Evolutionary conservation across 2,888 invertebrate genomes (phyloP), one percentile per base, ranked within the genome.

Genomic region (Napeogenes sylphis): DNA sequence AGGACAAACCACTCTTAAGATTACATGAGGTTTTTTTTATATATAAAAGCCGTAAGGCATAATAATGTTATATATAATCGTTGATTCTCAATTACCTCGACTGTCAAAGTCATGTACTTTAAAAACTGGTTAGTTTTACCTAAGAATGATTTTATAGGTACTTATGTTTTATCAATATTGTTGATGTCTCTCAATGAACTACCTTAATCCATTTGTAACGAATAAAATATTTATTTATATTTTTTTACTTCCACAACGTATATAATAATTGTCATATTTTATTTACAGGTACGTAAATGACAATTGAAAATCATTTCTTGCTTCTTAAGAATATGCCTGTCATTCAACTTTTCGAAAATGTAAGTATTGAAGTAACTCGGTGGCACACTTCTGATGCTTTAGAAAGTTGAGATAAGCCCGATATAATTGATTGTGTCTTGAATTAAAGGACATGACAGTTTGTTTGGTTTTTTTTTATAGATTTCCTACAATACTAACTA

Each of bases 231-330:
- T 78, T 75, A 78, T 73, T 66, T 70, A 68, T 70, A 66, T 68
- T 74, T 71, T 73, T 64, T 62, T 63, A 62, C 21, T 1, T 21
- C 21, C 70, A 55, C 71, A 65, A 71, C 69, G 63, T 71, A 77
- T 77, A 72, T 67, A 62, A 60, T 81, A 75, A 73, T 71, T 67
- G 59, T 70, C 58, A 68, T 64, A 71, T 76, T 76, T 75, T 73
- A 74, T 59, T 71, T 82, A 71, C 83, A 71, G 70, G 68, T 69
- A 71, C 67, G 70, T 65, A 71, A 61, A 69, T 65, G 63, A 53
- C 55, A 56, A 51, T 53, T 47, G 61, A 63, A 59, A 64, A 60
- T 68, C 68, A 66, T 61, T 60, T 63, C 53, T 62, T 62, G 59
- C 59, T 65, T 55, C 62, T 58, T 59, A 57, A 65, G 56, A 59